phyloP scores from a whole-genome alignment of 2,888 invertebrate species.

The Ariolimax columbianus region DNA sequence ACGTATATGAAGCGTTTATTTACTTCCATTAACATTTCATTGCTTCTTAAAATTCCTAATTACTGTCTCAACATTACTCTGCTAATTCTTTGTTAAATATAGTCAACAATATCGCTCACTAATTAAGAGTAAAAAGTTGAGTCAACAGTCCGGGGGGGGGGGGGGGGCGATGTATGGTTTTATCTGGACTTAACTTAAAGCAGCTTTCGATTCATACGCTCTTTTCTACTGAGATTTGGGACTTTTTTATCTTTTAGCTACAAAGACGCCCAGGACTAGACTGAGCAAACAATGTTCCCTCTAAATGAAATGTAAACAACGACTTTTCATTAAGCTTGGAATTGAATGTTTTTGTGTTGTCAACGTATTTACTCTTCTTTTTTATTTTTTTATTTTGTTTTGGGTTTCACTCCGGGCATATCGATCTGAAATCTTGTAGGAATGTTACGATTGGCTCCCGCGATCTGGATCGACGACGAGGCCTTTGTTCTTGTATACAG shows the following conservation, averaged over 20 bases:
- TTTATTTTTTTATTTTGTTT: no score
- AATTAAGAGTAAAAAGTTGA: neutral
- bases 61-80: no score
- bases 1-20: no score
- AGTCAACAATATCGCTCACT: slow-evolving; percentile 2
- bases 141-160: no score
- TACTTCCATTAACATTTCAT: neutral
- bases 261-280: neutral
- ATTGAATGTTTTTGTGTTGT: slow-evolving; percentile 1
- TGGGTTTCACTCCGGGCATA: neutral
- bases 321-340: slow-evolving; percentile 1
- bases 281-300: slow-evolving; percentile 3
- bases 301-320: slow-evolving; percentile 41
- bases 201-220: neutral
- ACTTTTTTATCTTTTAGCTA: neutral
- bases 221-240: neutral
- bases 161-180: neutral
- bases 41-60: neutral
- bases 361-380: slow-evolving; percentile 4
- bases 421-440: slow-evolving; percentile 1
- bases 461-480: neutral
- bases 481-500: neutral
- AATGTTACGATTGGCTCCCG: neutral
- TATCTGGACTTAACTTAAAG: neutral
- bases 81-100: slow-evolving; percentile 3